Conservation (phyloP, 2,888 invertebrate species). For the Belgica antarctica region DNA sequence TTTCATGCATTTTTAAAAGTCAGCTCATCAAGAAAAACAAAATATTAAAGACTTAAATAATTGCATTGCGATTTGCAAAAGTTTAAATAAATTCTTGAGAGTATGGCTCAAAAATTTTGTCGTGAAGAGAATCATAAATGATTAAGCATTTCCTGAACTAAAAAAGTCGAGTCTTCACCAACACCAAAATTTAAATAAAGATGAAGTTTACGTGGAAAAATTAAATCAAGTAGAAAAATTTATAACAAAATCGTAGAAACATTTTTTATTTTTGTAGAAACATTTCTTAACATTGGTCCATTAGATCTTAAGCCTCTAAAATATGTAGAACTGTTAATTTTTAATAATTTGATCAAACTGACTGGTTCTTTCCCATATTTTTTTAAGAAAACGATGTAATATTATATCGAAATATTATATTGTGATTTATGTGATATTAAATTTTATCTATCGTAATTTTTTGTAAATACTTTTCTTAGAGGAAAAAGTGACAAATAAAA, state of each 20-base stretch:
- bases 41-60: too few species aligned
- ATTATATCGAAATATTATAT: background rate
- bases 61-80: too few species aligned
- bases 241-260: background rate
- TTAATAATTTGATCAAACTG: conserved; percentile 13
- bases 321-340: background rate
- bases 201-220: too few species aligned
- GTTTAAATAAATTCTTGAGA: too few species aligned
- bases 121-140: too few species aligned
- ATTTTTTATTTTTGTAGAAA: background rate
- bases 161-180: too few species aligned
- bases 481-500: background rate
- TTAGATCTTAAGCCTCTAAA: conserved; percentile 19
- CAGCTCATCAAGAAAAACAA: too few species aligned
- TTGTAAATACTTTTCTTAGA: conserved; percentile 9
- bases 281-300: conserved; percentile 2
- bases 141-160: too few species aligned
- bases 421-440: conserved; percentile 34
- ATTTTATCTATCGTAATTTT: conserved; percentile 6
- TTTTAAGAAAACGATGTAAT: background rate
- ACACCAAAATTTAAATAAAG: too few species aligned
- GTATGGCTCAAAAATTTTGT: too few species aligned
- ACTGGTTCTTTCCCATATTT: conserved; percentile 27
- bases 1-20: conserved; percentile 11
- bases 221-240: background rate